Evolutionary conservation across 2,888 invertebrate species (phyloP).

Genomic region (Lamellibrachia columna): DNA sequence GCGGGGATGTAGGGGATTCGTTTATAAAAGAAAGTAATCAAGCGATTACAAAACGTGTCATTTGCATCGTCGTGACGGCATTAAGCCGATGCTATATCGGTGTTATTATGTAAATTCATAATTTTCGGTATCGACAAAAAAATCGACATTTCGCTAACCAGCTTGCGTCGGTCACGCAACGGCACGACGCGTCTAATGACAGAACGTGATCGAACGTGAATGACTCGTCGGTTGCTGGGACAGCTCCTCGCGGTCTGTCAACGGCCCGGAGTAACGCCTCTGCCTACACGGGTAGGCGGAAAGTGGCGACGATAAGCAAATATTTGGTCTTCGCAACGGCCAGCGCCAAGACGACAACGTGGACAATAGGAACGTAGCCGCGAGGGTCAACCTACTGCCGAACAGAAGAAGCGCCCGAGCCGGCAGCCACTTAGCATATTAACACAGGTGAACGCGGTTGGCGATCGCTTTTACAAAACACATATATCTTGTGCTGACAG

Average conservation of each 20-base stretch:
- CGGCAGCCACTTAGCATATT: slow-evolving; percentile 11
- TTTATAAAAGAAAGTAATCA: not conserved
- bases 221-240: not conserved
- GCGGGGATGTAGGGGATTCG: not conserved
- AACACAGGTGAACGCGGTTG: slow-evolving; percentile 16
- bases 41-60: not conserved
- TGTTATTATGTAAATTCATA: not conserved
- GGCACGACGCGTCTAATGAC: not conserved
- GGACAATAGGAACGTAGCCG: not conserved
- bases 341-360: not conserved
- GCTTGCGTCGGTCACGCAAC: not conserved
- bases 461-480: slow-evolving; percentile 16
- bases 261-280: not conserved
- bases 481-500: slow-evolving; percentile 11
- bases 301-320: not conserved
- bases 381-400: not conserved
- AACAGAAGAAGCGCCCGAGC: not conserved
- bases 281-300: not conserved
- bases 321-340: not conserved
- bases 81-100: not conserved
- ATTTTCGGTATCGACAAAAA: not conserved
- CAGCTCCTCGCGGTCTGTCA: not conserved
- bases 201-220: slow-evolving; percentile 10
- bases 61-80: not conserved
- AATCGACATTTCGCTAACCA: not conserved